Evolutionary conservation across 2,797 vertebrate genomes (phyloP), one percentile per base, ranked within the genome.

Genomic region (Ataeniobius toweri): DNA sequence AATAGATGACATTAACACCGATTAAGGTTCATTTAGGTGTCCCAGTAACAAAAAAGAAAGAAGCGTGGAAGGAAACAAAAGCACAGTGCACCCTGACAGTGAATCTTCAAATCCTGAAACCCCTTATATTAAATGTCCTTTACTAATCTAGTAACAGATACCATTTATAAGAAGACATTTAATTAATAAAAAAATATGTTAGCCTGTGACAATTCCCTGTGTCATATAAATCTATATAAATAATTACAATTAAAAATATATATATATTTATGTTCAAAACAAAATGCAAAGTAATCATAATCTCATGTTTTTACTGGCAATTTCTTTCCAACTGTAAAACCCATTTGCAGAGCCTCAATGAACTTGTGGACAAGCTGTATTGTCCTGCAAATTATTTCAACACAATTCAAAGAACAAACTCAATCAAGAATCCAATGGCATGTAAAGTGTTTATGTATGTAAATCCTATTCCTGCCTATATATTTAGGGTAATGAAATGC

Each of bases 401-500:
- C 76, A 81, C 81, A 86, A 73, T 90, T 75, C 61, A 86, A 88
- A 89, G 84, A 80, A 78, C 87, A 90, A 90, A 92, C 80, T 90
- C 83, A 89, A 87, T 94, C 84, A 91, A 85, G 86, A 91, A 89
- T 91, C 84, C 89, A 92, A 91, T 91, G 80, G 83, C 83, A 89
- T 91, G 84, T 90, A 85, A 91, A 89, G 85, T 87, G 86, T 90
- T 93, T 93, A 89, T 92, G 87, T 90, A 93, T 93, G 90, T 90
- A 91, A 94, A 93, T 94, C 90, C 93, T 86, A 89, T 90, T 89
- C 80, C 59, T 78, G 85, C 88, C 87, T 91, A 88, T 92, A 91
- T 93, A 91, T 93, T 91, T 92, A 92, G 92, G 83, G 90, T 90
- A 91, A 94, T 94, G 90, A 92, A 87, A 91, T 65, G 71, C 88